Evolutionary conservation across 1,140 invertebrate genomes (phyloP).

Genomic region (Lepidurus arcticus): DNA sequence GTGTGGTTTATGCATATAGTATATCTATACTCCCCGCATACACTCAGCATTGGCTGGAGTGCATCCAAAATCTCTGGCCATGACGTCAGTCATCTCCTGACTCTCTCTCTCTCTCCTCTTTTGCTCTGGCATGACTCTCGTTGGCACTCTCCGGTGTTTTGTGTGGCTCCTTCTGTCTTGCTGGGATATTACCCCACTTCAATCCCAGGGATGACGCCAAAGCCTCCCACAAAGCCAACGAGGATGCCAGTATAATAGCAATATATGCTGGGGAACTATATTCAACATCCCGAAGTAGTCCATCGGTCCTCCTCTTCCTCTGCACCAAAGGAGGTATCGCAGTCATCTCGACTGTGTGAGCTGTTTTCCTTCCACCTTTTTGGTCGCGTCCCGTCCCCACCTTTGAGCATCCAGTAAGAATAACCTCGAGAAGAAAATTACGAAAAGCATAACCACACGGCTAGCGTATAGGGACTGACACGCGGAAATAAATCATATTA

Average conservation of each 20-base stretch:
- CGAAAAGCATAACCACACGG: background rate
- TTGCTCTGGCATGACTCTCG: background rate
- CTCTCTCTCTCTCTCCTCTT: background rate
- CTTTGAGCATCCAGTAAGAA: no score
- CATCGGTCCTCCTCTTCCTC: background rate
- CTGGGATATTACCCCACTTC: slow-evolving; percentile 5
- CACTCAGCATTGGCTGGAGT: background rate
- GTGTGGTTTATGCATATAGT: slow-evolving; percentile 1
- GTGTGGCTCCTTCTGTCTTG: background rate
- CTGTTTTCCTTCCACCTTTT: no score
- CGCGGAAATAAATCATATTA: background rate
- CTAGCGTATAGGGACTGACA: background rate
- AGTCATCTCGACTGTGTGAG: no score
- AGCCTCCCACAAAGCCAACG: background rate
- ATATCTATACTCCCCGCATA: background rate
- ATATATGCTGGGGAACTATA: background rate
- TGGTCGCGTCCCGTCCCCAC: no score
- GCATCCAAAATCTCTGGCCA: slow-evolving; percentile 6
- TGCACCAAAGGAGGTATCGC: background rate
- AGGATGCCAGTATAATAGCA: background rate
- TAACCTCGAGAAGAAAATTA: no score
- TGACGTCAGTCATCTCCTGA: slow-evolving; percentile 8
- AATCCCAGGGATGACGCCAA: background rate
- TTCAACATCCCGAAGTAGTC: background rate
- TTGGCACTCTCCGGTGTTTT: background rate